Conservation (phyloP, 2,797 vertebrate species). For the Euphonia xanthogaster region DNA sequence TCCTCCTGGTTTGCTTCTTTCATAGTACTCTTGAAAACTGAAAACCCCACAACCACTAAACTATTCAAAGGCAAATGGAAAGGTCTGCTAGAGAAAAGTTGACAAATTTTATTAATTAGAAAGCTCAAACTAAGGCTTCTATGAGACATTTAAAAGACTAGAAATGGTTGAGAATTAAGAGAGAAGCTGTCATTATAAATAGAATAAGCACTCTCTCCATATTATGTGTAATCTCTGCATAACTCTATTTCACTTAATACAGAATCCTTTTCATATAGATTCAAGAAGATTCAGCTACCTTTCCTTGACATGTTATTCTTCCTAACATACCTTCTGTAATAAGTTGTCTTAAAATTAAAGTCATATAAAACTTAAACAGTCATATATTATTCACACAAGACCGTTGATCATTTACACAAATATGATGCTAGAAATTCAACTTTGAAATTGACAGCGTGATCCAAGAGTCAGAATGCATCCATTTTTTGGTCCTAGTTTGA, state of each 20-base stretch:
- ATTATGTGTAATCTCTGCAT: neutral
- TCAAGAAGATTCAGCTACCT: neutral
- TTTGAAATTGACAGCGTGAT: neutral
- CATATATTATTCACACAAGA: neutral
- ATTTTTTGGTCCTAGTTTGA: neutral
- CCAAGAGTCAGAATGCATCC: neutral
- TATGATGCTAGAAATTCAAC: neutral
- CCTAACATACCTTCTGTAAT: neutral
- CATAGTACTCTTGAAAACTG: neutral
- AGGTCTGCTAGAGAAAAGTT: neutral
- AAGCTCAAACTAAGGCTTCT: neutral
- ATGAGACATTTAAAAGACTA: neutral
- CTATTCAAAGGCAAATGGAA: neutral
- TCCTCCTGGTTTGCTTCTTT: neutral
- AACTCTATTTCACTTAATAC: neutral
- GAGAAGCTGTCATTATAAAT: neutral
- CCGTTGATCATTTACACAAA: neutral
- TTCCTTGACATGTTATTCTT: neutral
- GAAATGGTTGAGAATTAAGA: neutral
- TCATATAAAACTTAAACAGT: neutral
- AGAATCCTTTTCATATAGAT: neutral
- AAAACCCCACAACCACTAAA: neutral
- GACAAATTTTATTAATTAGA: neutral
- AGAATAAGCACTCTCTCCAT: neutral
- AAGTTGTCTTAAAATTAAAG: neutral